A percentile compares a stretch with the other conserved stretches of the same genome.
These are phyloP conservation scores for Dicranocentrus wangi DNA, from an alignment of 2,888 invertebrate genomes.

Conservation along the genomic window DNA sequence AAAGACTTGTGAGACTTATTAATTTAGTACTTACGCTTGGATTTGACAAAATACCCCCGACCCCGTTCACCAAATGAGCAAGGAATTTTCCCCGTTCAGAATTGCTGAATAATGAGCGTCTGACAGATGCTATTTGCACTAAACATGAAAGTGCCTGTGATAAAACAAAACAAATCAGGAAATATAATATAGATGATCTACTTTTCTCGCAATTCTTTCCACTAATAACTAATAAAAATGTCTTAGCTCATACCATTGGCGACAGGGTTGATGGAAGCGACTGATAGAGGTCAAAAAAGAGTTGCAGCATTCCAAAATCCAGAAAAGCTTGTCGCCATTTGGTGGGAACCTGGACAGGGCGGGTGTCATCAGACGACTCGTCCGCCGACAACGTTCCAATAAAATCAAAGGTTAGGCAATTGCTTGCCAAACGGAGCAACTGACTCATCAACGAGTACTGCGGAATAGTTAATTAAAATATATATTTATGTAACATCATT, in stretches of 20 bases:
- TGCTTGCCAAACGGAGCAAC: conserved; percentile 89
- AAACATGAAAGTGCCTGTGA: conserved; percentile 89
- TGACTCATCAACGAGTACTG: conserved; percentile 86
- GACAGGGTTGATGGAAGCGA: conserved; percentile 89
- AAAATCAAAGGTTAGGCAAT: conserved; percentile 97
- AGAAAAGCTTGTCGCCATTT: conserved; percentile 98
- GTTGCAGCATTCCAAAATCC: conserved; percentile 92
- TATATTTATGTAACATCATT: neutral
- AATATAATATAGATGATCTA: too few relatives aligned
- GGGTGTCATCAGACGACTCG: conserved; percentile 96
- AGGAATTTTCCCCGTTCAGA: conserved; percentile 94
- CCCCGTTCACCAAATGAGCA: conserved; percentile 91
- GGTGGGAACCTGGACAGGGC: conserved; percentile 98
- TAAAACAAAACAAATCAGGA: neutral
- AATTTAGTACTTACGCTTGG: conserved; percentile 77
- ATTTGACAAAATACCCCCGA: conserved; percentile 92
- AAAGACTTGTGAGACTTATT: neutral
- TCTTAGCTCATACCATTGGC: conserved; percentile 80
- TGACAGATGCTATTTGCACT: conserved; percentile 96
- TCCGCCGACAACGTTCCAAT: conserved; percentile 98
- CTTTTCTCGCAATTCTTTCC: too few relatives aligned
- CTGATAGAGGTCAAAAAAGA: conserved; percentile 97
- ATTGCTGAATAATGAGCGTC: conserved; percentile 96
- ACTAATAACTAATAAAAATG: too few relatives aligned
- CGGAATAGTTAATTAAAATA: conserved; percentile 44